phyloP scores from a whole-genome alignment of 2,888 invertebrate genomes.

The Perizoma affinitatum region DNA sequence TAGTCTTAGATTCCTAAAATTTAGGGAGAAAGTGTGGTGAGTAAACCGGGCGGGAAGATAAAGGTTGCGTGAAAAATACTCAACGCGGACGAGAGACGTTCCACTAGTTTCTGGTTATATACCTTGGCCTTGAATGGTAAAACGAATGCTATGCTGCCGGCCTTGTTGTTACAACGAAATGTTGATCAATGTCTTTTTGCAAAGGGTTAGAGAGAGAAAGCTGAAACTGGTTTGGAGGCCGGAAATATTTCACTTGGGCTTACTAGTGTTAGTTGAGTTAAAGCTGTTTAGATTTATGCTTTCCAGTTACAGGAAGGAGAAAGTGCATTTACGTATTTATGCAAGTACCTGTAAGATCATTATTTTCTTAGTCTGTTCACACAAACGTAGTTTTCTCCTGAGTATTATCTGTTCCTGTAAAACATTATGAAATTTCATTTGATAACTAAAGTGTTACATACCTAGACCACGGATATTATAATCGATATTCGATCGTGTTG shows the following conservation, averaged over 20 bases:
- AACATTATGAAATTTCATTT: too few species aligned
- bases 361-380: too few species aligned
- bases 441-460: too few species aligned
- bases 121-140: slow-evolving; percentile 25
- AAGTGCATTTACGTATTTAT: neutral
- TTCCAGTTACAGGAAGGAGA: neutral
- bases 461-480: too few species aligned
- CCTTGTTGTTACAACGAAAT: slow-evolving; percentile 51
- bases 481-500: too few species aligned
- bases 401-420: too few species aligned
- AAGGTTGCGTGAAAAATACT: too few species aligned
- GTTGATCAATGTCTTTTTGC: slow-evolving; percentile 27
- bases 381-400: too few species aligned
- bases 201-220: neutral
- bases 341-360: too few species aligned
- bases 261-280: neutral
- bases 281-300: neutral
- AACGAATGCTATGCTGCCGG: slow-evolving; percentile 45
- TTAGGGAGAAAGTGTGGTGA: too few species aligned
- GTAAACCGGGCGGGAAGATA: too few species aligned
- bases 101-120: neutral
- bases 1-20: too few species aligned
- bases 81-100: neutral
- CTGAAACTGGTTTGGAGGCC: slow-evolving; percentile 56
- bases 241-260: slow-evolving; percentile 63